These are phyloP conservation scores for Pilophorus perplexus DNA, from an alignment of 2,888 invertebrate species.

Conservation along the genomic window DNA sequence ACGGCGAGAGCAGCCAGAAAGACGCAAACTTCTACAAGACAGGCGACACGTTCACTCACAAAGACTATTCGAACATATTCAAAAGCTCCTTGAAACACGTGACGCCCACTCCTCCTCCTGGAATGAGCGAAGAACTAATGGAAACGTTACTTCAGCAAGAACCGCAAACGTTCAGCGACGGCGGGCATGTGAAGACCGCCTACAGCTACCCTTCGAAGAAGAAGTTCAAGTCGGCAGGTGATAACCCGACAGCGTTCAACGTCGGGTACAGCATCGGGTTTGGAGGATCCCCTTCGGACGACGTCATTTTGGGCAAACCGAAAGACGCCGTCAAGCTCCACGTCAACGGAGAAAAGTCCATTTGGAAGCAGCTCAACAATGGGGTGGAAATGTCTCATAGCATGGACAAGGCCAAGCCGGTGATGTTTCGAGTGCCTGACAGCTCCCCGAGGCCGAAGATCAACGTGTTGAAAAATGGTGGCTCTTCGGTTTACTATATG, in stretches of 20 bases:
- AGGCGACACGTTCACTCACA: background rate
- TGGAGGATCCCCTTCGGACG: slow-evolving; percentile 41
- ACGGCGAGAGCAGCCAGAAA: background rate
- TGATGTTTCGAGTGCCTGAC: slow-evolving; percentile 30
- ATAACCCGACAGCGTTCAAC: slow-evolving; percentile 48
- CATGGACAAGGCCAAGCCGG: slow-evolving; percentile 34
- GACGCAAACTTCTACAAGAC: background rate
- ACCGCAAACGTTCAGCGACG: slow-evolving; percentile 44
- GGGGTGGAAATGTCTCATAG: slow-evolving; percentile 51
- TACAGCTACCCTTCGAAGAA: slow-evolving; percentile 36
- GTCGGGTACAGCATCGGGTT: slow-evolving; percentile 52
- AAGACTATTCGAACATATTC: background rate
- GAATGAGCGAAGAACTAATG: slow-evolving; percentile 45
- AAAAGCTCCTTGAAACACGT: background rate
- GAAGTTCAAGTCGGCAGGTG: slow-evolving; percentile 39
- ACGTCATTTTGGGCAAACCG: slow-evolving; percentile 43
- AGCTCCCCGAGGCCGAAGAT: slow-evolving; percentile 2
- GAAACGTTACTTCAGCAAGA: slow-evolving; percentile 44
- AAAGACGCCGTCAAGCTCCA: slow-evolving; percentile 43
- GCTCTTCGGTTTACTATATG: slow-evolving; percentile 42
- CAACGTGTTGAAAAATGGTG: slow-evolving; percentile 43
- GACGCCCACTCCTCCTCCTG: slow-evolving; percentile 39
- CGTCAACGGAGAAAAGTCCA: slow-evolving; percentile 46
- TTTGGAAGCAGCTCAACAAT: slow-evolving; percentile 51
- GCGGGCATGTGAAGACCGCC: slow-evolving; percentile 14